Conservation (phyloP, 1,140 invertebrate genomes). For the Camponotus floridanus region DNA sequence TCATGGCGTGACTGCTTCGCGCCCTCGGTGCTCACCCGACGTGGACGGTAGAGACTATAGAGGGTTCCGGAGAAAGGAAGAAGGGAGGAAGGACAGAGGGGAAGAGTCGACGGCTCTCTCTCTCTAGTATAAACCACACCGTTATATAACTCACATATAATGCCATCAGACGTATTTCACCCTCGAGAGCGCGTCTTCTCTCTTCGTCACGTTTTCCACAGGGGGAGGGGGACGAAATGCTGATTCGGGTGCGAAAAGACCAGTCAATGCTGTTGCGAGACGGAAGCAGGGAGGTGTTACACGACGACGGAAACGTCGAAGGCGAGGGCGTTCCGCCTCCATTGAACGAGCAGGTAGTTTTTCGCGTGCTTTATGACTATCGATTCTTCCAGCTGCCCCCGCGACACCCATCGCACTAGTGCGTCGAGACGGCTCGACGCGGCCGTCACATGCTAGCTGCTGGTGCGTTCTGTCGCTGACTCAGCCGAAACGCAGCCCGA, state of each 20-base stretch:
- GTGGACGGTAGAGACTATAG: constrained; percentile 32
- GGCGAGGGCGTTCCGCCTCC: constrained; percentile 11
- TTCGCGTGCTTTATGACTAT: constrained; percentile 74
- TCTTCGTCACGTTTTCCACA: constrained; percentile 5
- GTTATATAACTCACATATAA: constrained; percentile 51
- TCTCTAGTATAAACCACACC: constrained; percentile 15
- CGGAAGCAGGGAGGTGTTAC: neutral
- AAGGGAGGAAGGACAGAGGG: too few species aligned
- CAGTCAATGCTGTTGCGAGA: neutral
- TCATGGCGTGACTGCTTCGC: constrained; percentile 74
- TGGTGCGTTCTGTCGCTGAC: constrained; percentile 64
- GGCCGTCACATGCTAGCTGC: constrained; percentile 42
- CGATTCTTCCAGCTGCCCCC: constrained; percentile 66
- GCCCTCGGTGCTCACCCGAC: neutral
- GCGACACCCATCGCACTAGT: constrained; percentile 15
- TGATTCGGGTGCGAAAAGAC: constrained; percentile 34
- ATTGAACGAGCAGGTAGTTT: constrained; percentile 51
- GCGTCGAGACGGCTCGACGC: constrained; percentile 29
- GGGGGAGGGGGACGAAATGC: neutral
- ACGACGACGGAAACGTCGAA: constrained; percentile 20
- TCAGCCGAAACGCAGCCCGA: constrained; percentile 73
- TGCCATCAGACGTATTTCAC: constrained; percentile 68
- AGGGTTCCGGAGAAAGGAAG: neutral
- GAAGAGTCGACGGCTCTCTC: neutral
- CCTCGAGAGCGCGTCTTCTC: constrained; percentile 38